These are phyloP conservation scores for Temnothorax longispinosus DNA, from an alignment of 1,140 invertebrate species.

Conservation along the genomic window DNA sequence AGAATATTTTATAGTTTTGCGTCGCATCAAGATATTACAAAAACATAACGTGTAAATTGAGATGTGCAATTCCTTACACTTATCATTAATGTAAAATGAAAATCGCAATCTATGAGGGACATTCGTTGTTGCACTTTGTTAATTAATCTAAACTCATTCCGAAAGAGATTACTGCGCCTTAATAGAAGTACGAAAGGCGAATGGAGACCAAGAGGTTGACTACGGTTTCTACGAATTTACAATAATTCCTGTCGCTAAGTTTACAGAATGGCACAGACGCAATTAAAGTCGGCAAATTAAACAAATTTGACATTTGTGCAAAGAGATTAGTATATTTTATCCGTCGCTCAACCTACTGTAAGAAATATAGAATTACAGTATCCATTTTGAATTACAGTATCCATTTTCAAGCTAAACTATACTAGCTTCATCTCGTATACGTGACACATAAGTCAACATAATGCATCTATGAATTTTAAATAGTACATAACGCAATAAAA, in stretches of 20 bases:
- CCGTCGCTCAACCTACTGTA: background rate
- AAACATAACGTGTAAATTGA: background rate
- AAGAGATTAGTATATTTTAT: conserved; percentile 34
- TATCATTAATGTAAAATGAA: background rate
- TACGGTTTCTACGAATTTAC: conserved; percentile 33
- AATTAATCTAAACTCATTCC: conserved; percentile 36
- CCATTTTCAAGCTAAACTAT: background rate
- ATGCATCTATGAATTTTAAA: conserved; percentile 22
- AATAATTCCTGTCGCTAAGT: conserved; percentile 14
- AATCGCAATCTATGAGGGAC: background rate
- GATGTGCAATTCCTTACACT: background rate
- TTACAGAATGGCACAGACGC: background rate
- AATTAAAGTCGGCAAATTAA: conserved; percentile 28
- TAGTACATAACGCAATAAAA: background rate
- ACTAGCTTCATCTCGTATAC: background rate
- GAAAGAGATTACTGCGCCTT: conserved; percentile 37
- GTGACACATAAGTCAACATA: background rate
- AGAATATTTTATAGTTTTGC: background rate
- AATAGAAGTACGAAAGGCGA: background rate
- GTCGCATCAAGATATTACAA: background rate
- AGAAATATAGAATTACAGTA: conserved; percentile 13
- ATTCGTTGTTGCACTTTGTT: conserved; percentile 31
- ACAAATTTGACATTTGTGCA: conserved; percentile 16
- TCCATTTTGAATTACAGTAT: background rate
- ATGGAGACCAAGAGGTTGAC: background rate